Evolutionary conservation across 2,113 vertebrate genomes (phyloP).

Genomic region (Otocyon megalotis): DNA sequence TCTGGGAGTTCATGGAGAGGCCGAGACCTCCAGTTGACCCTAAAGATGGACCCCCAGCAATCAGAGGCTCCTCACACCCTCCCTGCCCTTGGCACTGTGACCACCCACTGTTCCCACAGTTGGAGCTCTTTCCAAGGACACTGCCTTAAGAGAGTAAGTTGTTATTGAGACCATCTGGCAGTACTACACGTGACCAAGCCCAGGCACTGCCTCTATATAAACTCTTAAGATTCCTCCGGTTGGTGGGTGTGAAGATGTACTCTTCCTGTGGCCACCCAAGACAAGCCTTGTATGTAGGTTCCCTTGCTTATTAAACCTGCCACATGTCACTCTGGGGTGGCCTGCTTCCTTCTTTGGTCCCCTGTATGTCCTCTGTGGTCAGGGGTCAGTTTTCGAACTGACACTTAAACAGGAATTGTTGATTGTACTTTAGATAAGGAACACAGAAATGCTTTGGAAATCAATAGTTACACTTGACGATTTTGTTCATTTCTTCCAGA

Average conservation of each 20-base stretch:
- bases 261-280: not conserved
- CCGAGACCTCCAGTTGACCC: not conserved
- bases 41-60: not conserved
- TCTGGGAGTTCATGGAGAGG: not conserved
- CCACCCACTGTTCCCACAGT: not conserved
- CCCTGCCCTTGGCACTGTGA: not conserved
- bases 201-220: not conserved
- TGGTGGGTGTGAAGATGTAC: not conserved
- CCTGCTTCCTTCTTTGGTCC: not conserved
- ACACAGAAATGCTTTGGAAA: not conserved
- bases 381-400: not conserved
- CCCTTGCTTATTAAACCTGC: not conserved
- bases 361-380: not conserved
- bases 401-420: not conserved
- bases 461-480: not conserved
- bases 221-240: not conserved
- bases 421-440: not conserved
- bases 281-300: not conserved
- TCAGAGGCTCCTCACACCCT: not conserved
- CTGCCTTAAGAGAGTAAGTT: not conserved
- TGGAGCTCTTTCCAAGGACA: not conserved
- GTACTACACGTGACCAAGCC: not conserved
- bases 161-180: not conserved
- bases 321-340: not conserved
- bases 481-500: conserved; percentile 41